Base-by-base conservation (phyloP, 2,797 vertebrate genomes). In the Lagocephalus sceleratus region DNA sequence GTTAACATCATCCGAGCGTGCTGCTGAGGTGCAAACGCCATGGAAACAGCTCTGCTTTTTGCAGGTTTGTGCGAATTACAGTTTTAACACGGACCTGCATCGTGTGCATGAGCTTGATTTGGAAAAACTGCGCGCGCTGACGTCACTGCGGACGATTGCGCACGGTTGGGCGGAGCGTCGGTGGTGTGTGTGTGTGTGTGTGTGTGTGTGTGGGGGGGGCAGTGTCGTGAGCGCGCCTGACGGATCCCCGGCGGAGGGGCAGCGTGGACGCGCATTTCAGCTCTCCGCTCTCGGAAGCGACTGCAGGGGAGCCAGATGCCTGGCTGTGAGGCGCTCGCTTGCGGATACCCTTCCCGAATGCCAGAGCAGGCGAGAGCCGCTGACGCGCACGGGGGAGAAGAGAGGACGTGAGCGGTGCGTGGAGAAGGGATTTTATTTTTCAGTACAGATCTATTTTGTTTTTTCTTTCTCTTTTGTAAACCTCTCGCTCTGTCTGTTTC, bases 271-370 rank as follows among this genome's bases (percentile, higher is more conserved):
- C 89, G 89, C 89, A 85, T 87, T 72, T 78, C 79, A 44, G 50
- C 84, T 79, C 75, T 83, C 77, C 71, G 83, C 82, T 85, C 53
- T 73, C 69, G 83, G 86, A n/a, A 85, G 85, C 81, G 80, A 89
- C 85, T 88, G 88, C 88, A 86, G 87, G 86, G 84, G 74, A 88
- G 82, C 78, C 83, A 86, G 87, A 90, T 89, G 76, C 86, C 85
- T 76, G 85, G 87, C 79, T 72, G 86, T 52, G 85, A 88, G 85
- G 75, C 76, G 70, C 81, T 81, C n/a, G 86, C 82, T 84, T 84
- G 83, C 83, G 84, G 88, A 88, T 82, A 69, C 66, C 25, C 35
- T 63, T 81, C 77, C 81, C 77, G 71, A 79, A 87, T 87, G 73
- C 81, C 85, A 78, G 79, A 61, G 85, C 83, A 82, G 63, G 60